Percentiles rank a stretch among this genome's conserved stretches.
These are phyloP conservation scores for Drosophila quinaria DNA, from an alignment of 2,888 invertebrate genomes.

Conservation along the genomic window DNA sequence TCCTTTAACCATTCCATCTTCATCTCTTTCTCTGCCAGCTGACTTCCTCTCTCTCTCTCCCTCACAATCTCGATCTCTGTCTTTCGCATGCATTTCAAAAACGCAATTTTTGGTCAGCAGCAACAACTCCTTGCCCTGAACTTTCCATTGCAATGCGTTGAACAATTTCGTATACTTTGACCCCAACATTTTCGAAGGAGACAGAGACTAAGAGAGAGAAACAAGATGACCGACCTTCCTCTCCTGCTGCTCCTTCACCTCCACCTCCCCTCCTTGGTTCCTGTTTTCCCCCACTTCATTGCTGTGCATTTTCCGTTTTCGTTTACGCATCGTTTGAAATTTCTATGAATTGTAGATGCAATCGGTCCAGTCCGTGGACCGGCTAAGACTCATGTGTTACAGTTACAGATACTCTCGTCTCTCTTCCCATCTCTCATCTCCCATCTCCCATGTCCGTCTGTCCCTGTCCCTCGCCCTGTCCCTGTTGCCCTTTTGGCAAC, in stretches of 20 bases:
- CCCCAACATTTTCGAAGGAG: slow-evolving; percentile 28
- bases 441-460: not conserved
- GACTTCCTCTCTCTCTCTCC: not conserved
- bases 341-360: slow-evolving; percentile 85
- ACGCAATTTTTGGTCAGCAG: slow-evolving; percentile 68
- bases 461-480: not conserved
- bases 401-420: slow-evolving; percentile 48
- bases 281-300: slow-evolving; percentile 16
- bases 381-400: slow-evolving; percentile 79
- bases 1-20: slow-evolving; percentile 35
- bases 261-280: not conserved
- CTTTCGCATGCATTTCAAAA: slow-evolving; percentile 69
- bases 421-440: not conserved
- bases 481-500: not conserved
- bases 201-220: not conserved
- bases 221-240: slow-evolving; percentile 2
- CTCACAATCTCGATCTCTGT: not conserved
- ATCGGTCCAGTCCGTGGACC: slow-evolving; percentile 77
- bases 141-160: slow-evolving; percentile 57
- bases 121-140: slow-evolving; percentile 39
- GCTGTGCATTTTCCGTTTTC: slow-evolving; percentile 79
- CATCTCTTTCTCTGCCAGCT: not conserved
- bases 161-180: slow-evolving; percentile 71
- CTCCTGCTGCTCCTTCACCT: not conserved
- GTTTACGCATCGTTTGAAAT: slow-evolving; percentile 83